phyloP scores from a whole-genome alignment of 1,140 invertebrate genomes.

The Adelges cooleyi region DNA sequence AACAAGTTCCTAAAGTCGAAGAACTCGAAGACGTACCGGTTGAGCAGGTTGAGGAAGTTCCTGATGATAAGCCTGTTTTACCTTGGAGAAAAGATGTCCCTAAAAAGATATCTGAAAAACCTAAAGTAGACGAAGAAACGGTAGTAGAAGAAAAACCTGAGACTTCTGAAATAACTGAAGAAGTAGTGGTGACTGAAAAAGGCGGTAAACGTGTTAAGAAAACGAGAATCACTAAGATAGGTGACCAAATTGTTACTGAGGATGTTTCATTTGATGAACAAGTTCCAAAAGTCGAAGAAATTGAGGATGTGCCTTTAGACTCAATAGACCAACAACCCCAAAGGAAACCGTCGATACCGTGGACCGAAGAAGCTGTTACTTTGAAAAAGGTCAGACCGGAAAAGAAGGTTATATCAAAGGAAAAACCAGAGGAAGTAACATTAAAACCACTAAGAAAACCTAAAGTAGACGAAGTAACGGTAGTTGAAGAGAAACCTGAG shows the following conservation, averaged over 20 bases:
- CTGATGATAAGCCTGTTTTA: no score
- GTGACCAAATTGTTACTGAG: neutral
- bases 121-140: neutral
- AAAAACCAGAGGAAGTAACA: conserved; percentile 38
- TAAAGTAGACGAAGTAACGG: no score
- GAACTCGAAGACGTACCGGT: neutral
- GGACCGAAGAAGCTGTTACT: conserved; percentile 36
- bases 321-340: conserved; percentile 14
- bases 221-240: neutral
- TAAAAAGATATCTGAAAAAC: conserved; percentile 31
- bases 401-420: conserved; percentile 34
- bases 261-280: neutral
- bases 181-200: neutral
- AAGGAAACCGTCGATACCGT: conserved; percentile 21
- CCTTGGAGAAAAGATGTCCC: conserved; percentile 38
- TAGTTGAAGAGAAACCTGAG: no score
- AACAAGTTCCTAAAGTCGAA: neutral
- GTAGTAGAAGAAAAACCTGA: neutral
- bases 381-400: conserved; percentile 37
- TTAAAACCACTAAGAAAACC: conserved; percentile 31
- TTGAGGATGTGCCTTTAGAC: neutral
- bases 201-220: no score
- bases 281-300: neutral
- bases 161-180: neutral
- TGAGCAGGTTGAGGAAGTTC: no score